Conservation (phyloP, 2,888 invertebrate species). For the Cecidostiba fungosa region DNA sequence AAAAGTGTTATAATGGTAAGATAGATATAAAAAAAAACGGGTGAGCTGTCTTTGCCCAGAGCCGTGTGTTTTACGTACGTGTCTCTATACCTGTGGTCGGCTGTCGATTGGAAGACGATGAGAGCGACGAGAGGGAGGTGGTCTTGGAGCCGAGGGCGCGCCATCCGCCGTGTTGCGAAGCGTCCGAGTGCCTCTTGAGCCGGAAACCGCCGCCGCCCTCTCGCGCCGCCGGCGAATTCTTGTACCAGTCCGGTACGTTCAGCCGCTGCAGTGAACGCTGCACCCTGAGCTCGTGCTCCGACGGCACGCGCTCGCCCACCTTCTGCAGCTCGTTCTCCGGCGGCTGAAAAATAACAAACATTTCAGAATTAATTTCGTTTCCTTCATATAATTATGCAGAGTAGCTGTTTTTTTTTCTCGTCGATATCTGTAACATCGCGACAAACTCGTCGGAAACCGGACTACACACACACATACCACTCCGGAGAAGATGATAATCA, state of each 20-base stretch:
- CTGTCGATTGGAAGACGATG: conserved; percentile 78
- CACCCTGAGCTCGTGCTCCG: conserved; percentile 96
- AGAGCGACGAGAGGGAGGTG: conserved; percentile 90
- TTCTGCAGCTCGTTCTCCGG: conserved; percentile 97
- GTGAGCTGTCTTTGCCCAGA: background rate
- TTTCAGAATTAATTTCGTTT: background rate
- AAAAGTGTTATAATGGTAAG: background rate
- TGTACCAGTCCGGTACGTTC: conserved; percentile 97
- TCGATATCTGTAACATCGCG: background rate
- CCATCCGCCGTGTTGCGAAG: conserved; percentile 83
- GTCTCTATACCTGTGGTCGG: conserved; percentile 74
- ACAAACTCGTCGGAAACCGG: no score
- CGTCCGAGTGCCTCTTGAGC: conserved; percentile 88
- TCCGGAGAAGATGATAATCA: background rate
- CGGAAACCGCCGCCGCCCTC: conserved; percentile 90
- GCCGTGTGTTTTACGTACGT: background rate
- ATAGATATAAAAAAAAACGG: background rate
- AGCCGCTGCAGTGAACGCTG: conserved; percentile 96
- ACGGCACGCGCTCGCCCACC: conserved; percentile 90
- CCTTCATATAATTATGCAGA: background rate
- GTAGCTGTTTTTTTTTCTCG: background rate
- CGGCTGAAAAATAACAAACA: conserved; percentile 84
- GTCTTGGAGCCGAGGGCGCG: conserved; percentile 90
- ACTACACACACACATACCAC: background rate
- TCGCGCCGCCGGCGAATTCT: conserved; percentile 87